Conservation (phyloP, 2,797 vertebrate species). For the Crocidura indochinensis region DNA sequence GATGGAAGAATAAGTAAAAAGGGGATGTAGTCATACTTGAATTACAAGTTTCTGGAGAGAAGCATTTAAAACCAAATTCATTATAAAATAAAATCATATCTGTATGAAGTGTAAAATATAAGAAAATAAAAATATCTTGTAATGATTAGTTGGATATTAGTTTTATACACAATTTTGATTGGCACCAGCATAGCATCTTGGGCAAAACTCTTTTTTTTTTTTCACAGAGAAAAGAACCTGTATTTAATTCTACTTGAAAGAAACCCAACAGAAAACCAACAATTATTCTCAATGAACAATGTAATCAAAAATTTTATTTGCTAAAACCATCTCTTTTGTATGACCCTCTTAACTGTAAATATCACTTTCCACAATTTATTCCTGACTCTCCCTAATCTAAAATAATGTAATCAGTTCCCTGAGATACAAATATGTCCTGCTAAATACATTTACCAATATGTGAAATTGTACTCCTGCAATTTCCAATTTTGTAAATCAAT, state of each 20-base stretch:
- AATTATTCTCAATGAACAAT: slow-evolving; percentile 23
- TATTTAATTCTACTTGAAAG: background rate
- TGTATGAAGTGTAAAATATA: background rate
- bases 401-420: background rate
- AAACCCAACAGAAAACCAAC: too few relatives aligned
- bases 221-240: background rate
- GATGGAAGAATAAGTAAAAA: background rate
- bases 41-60: background rate
- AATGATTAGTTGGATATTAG: background rate
- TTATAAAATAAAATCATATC: background rate
- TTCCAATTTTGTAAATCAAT: background rate
- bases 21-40: background rate
- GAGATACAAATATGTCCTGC: background rate
- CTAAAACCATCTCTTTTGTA: too few relatives aligned
- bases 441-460: background rate
- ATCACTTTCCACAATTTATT: background rate
- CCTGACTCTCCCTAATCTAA: background rate
- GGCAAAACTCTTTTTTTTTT: background rate
- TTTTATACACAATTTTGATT: background rate
- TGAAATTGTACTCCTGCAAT: background rate
- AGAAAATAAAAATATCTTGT: background rate
- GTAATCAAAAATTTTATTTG: background rate
- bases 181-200: background rate
- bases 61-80: background rate
- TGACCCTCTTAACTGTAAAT: background rate